phyloP scores from a whole-genome alignment of 2,888 invertebrate genomes.

The Agonopterix heracliana region DNA sequence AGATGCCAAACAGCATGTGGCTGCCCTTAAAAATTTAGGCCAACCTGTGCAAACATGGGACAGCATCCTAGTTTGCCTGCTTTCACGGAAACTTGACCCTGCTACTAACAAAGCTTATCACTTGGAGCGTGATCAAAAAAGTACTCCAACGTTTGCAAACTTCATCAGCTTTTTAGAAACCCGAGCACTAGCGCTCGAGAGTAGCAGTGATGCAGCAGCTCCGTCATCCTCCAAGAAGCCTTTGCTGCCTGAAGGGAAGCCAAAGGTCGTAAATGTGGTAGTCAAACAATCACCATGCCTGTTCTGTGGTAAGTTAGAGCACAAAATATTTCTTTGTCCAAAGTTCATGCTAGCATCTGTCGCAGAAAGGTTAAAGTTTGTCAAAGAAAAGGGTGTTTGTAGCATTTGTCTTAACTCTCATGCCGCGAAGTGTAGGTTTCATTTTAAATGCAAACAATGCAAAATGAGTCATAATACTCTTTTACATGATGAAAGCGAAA shows the following conservation, averaged over 20 bases:
- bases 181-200: not conserved
- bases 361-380: slow-evolving; percentile 3
- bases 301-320: slow-evolving; percentile 7
- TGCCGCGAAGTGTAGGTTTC: slow-evolving; percentile 7
- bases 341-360: slow-evolving; percentile 4
- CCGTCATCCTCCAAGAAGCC: not conserved
- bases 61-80: slow-evolving; percentile 11
- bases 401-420: slow-evolving; percentile 4
- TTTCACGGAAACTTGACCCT: slow-evolving; percentile 13
- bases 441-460: slow-evolving; percentile 8
- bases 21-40: slow-evolving; percentile 10
- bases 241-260: not conserved
- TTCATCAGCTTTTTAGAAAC: slow-evolving; percentile 10
- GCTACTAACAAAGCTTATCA: slow-evolving; percentile 6
- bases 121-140: slow-evolving; percentile 5
- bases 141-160: not conserved
- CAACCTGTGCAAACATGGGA: slow-evolving; percentile 9
- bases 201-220: not conserved
- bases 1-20: slow-evolving; percentile 6
- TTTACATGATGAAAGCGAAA: slow-evolving; percentile 5
- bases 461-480: slow-evolving; percentile 6
- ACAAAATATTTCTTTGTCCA: slow-evolving; percentile 10
- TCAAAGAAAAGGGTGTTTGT: not conserved
- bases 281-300: not conserved
- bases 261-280: not conserved